Conservation (phyloP, 2,113 vertebrate genomes). For the Scomber scombrus region DNA sequence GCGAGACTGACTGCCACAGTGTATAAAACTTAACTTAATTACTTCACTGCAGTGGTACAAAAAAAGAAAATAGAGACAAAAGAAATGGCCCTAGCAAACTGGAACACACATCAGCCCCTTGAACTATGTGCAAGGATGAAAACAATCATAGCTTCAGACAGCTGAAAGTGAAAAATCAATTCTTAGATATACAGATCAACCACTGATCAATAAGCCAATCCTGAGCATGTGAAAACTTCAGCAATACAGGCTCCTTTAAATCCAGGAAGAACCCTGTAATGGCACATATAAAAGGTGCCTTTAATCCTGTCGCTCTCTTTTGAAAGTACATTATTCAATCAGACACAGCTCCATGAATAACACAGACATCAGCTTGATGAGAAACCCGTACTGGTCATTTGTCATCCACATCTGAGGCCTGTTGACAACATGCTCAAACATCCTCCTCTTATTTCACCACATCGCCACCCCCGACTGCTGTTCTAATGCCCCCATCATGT, state of each 20-base stretch:
- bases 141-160: slow-evolving; percentile 28
- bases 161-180: slow-evolving; percentile 61
- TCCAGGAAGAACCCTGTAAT: neutral
- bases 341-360: slow-evolving; percentile 53
- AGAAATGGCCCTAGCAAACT: neutral
- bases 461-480: slow-evolving; percentile 51
- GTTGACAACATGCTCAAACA: slow-evolving; percentile 75
- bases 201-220: slow-evolving; percentile 52
- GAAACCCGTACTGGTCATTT: slow-evolving; percentile 72
- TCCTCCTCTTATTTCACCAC: slow-evolving; percentile 50
- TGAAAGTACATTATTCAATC: slow-evolving; percentile 57
- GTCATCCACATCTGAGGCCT: slow-evolving; percentile 68
- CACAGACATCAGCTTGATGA: slow-evolving; percentile 66
- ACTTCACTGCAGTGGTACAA: neutral
- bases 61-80: slow-evolving; percentile 3
- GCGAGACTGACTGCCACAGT: neutral
- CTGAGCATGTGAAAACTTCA: slow-evolving; percentile 27
- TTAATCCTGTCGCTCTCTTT: slow-evolving; percentile 43
- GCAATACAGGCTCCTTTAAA: slow-evolving; percentile 31
- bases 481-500: slow-evolving; percentile 78
- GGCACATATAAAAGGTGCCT: slow-evolving; percentile 35
- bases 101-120: slow-evolving; percentile 19
- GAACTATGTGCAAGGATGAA: slow-evolving; percentile 24
- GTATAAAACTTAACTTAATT: neutral
- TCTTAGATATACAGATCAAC: slow-evolving; percentile 42